A percentile compares a stretch with the other conserved stretches of the same genome.
Conservation (phyloP, 2,113 vertebrate species). For the Podocnemis expansa region DNA sequence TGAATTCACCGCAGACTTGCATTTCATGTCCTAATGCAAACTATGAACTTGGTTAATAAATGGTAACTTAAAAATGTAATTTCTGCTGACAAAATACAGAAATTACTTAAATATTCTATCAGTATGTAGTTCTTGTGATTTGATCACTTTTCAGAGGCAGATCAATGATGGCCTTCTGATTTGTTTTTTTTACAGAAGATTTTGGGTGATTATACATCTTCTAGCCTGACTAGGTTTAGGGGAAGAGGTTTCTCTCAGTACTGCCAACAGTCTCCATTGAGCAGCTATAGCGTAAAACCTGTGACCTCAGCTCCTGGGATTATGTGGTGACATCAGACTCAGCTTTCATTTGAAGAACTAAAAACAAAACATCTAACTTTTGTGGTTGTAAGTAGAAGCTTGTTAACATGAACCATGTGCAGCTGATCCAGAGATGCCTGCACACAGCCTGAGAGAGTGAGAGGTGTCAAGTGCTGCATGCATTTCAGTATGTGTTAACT, state of each 20-base stretch:
- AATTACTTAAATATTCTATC: neutral
- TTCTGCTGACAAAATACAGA: neutral
- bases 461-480: neutral
- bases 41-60: neutral
- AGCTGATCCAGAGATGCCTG: neutral
- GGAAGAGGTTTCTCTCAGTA: neutral
- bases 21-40: neutral
- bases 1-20: fast-evolving
- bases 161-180: neutral
- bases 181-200: neutral
- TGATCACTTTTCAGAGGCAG: neutral
- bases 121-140: neutral
- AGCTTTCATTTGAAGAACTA: neutral
- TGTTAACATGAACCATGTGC: neutral
- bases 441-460: neutral
- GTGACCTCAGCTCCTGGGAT: neutral
- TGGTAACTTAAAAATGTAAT: neutral
- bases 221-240: neutral
- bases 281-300: neutral
- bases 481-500: neutral
- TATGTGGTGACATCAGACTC: neutral
- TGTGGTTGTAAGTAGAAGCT: neutral
- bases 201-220: neutral
- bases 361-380: neutral
- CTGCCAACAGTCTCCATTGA: neutral